Percentiles rank a stretch among this genome's conserved stretches.
Conservation (phyloP, 2,797 vertebrate genomes). For the Trematomus bernacchii region DNA sequence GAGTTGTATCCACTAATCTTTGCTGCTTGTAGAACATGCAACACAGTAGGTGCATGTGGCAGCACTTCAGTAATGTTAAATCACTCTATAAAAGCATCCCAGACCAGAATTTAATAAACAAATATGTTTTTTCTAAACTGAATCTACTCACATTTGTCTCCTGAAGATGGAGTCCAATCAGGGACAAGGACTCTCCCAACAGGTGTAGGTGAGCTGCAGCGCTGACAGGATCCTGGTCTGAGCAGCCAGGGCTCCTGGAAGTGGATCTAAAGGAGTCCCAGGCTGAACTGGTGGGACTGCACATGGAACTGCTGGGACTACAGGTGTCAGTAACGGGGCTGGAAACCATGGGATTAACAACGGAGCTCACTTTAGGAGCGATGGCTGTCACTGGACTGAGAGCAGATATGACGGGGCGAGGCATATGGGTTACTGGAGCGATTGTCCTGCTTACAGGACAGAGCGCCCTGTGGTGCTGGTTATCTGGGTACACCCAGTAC, state of each 20-base stretch:
- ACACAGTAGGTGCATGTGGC: not conserved
- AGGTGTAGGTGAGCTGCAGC: constrained; percentile 95
- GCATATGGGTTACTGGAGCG: not conserved
- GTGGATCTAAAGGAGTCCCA: constrained; percentile 82
- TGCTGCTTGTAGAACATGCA: not conserved
- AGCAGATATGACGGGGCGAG: not conserved
- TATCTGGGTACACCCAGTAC: constrained; percentile 89
- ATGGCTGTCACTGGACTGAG: constrained; percentile 3
- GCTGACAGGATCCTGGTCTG: constrained; percentile 90
- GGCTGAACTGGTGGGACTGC: constrained; percentile 19
- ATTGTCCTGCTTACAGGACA: not conserved
- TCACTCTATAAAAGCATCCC: not conserved
- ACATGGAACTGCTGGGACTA: constrained; percentile 15
- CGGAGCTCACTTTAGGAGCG: constrained; percentile 1
- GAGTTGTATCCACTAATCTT: not conserved
- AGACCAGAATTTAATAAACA: not conserved
- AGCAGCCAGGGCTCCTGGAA: constrained; percentile 70
- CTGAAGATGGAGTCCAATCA: constrained; percentile 94
- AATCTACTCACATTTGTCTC: constrained; percentile 89
- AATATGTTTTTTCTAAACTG: not conserved
- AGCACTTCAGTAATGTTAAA: not conserved
- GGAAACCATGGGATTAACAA: not conserved
- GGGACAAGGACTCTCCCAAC: constrained; percentile 94
- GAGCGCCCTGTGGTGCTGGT: constrained; percentile 78
- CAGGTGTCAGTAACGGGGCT: constrained; percentile 13